Conservation (phyloP, 2,797 vertebrate species). For the Tokudaia tokunoshimensis region DNA sequence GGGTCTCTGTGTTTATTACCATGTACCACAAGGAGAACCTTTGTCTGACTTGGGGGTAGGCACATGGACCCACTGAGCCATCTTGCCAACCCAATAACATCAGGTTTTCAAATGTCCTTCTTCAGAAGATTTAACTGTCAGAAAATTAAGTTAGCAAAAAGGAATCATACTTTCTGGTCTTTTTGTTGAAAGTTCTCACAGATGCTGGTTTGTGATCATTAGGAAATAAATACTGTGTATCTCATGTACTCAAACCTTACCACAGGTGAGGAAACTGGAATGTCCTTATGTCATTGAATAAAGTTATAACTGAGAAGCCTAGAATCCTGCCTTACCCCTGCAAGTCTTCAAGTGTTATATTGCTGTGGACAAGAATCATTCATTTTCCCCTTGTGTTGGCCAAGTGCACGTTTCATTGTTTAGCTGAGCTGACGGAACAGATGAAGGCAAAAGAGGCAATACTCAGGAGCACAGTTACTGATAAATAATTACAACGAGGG, state of each 20-base stretch:
- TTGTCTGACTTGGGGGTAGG: background rate
- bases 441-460: conserved; percentile 86
- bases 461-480: conserved; percentile 89
- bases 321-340: background rate
- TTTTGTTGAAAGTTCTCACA: background rate
- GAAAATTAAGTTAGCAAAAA: background rate
- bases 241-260: background rate
- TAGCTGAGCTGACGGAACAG: conserved; percentile 85
- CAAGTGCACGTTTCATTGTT: conserved; percentile 81
- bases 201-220: background rate
- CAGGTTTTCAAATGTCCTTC: background rate
- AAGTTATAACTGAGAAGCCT: background rate
- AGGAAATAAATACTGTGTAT: background rate
- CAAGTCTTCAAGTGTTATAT: conserved; percentile 15
- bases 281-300: background rate
- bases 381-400: conserved; percentile 76
- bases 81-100: background rate
- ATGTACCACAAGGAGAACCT: background rate
- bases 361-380: conserved; percentile 81
- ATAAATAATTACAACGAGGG: conserved; percentile 90
- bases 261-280: background rate
- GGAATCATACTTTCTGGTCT: background rate
- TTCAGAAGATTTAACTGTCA: background rate
- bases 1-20: background rate
- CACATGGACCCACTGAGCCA: background rate